phyloP scores from a whole-genome alignment of 2,888 invertebrate species.

The Papilio protenor region DNA sequence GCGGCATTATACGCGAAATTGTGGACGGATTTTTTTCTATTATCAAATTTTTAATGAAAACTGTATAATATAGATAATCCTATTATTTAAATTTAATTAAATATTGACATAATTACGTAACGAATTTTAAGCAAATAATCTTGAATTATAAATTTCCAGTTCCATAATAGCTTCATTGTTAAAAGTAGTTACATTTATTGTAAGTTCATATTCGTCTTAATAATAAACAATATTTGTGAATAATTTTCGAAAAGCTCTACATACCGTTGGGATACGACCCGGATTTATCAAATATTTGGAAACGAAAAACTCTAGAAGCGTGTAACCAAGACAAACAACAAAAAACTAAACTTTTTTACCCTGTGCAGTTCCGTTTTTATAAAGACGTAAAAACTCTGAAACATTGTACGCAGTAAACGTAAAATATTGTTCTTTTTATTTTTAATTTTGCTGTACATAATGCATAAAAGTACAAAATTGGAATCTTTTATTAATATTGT shows the following conservation, averaged over 20 bases:
- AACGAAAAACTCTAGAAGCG: not conserved
- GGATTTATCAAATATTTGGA: slow-evolving; percentile 2
- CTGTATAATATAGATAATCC: not conserved
- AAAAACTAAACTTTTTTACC: not conserved
- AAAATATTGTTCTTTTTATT: not conserved
- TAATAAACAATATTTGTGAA: not conserved
- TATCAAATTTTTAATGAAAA: not conserved
- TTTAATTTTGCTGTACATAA: not conserved
- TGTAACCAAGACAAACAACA: not conserved
- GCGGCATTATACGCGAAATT: not conserved
- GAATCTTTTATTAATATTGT: not conserved
- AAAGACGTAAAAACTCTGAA: not conserved
- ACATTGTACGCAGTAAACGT: not conserved
- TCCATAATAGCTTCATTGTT: no score
- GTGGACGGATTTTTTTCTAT: not conserved
- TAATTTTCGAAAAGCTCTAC: not conserved
- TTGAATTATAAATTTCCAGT: no score
- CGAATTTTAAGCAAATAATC: no score
- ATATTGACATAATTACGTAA: no score
- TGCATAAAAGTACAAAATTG: not conserved
- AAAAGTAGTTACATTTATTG: not conserved
- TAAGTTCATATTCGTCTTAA: not conserved
- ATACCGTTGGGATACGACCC: not conserved
- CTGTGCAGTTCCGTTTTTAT: not conserved
- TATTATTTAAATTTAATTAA: not conserved